Percentiles rank a stretch among this genome's conserved stretches.
Evolutionary conservation across 1,140 invertebrate species (phyloP).

Genomic region (Diorhabda carinulata): DNA sequence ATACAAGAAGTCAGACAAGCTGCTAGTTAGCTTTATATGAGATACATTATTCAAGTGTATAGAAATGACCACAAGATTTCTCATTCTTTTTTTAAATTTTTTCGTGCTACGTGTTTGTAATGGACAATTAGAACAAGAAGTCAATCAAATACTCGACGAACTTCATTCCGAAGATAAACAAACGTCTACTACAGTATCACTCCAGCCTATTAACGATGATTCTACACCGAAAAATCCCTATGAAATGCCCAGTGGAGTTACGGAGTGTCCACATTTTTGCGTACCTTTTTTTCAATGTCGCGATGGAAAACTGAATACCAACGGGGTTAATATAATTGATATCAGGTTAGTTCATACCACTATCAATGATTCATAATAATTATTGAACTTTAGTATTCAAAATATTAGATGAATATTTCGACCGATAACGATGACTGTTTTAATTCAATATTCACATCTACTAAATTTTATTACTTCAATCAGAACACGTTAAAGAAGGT

Average conservation of each 20-base stretch:
- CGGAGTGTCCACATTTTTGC: constrained; percentile 47
- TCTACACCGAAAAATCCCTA: not conserved
- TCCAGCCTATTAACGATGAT: not conserved
- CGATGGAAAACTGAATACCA: constrained; percentile 59
- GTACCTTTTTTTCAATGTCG: constrained; percentile 66
- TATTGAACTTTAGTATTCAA: too few species aligned
- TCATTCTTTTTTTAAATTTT: not conserved
- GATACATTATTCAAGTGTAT: too few species aligned
- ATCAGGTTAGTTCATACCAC: constrained; percentile 51
- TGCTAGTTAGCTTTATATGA: too few species aligned
- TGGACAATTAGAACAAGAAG: not conserved
- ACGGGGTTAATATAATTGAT: constrained; percentile 71
- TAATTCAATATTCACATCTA: too few species aligned
- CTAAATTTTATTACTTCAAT: too few species aligned
- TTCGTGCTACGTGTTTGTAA: not conserved
- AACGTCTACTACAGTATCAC: not conserved
- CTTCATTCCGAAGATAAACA: not conserved
- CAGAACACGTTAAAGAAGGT: too few species aligned
- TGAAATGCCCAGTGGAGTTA: not conserved
- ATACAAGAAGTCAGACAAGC: too few species aligned
- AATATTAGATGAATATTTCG: too few species aligned
- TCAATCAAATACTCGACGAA: not conserved
- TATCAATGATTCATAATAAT: too few species aligned
- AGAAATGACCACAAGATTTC: too few species aligned
- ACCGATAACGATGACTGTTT: too few species aligned